A percentile compares a stretch with the other conserved stretches of the same genome.
phyloP scores from a whole-genome alignment of 2,797 vertebrate species.

The Coluber constrictor region DNA sequence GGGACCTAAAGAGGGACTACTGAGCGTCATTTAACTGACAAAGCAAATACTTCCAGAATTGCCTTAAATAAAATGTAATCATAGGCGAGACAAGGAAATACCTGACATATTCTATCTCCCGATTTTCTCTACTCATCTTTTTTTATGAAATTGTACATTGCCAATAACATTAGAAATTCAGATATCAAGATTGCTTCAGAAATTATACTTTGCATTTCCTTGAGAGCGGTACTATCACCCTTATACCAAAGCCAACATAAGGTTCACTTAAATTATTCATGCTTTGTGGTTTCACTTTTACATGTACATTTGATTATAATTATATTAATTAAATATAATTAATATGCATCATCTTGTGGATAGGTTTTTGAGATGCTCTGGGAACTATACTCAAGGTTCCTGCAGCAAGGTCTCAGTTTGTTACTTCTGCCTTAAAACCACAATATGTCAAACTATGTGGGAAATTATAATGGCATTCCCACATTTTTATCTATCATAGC shows the following conservation, averaged over 20 bases:
- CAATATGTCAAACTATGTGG: neutral
- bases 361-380: neutral
- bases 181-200: neutral
- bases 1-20: neutral
- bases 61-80: neutral
- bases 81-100: neutral
- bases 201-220: neutral
- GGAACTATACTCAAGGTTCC: neutral
- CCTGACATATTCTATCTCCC: neutral
- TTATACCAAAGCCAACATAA: neutral
- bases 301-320: neutral
- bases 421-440: neutral
- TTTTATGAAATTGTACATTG: neutral
- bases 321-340: neutral
- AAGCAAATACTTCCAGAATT: conserved; percentile 11
- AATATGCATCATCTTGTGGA: neutral
- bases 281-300: neutral
- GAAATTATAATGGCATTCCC: neutral
- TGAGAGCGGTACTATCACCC: too few relatives aligned
- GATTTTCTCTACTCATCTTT: neutral
- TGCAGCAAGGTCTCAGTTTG: neutral
- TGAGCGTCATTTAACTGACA: conserved; percentile 11
- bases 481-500: neutral
- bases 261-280: neutral
- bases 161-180: neutral